Evolutionary conservation across 2,888 invertebrate genomes (phyloP).

Genomic region (Harpagoxenus sublaevis): DNA sequence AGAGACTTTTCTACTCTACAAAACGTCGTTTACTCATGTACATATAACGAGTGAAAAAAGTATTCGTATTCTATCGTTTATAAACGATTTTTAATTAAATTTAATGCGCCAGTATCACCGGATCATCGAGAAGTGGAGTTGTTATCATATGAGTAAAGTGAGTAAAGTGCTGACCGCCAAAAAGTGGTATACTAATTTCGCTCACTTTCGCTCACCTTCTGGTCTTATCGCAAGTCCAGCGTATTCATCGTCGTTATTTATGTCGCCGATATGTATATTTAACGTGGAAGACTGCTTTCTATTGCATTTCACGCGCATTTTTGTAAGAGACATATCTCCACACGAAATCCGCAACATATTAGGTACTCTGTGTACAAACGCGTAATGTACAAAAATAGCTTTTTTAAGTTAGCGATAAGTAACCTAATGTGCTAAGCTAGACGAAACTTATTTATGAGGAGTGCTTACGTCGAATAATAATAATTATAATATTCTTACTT

Average conservation of each 20-base stretch:
- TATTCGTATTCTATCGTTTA: conserved; percentile 25
- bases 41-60: conserved; percentile 15
- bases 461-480: conserved; percentile 39
- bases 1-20: not conserved
- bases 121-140: not conserved
- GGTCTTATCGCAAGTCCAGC: conserved; percentile 15
- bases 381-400: conserved; percentile 68
- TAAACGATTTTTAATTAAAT: conserved; percentile 5
- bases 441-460: conserved; percentile 67
- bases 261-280: conserved; percentile 47
- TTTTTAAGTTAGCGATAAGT: conserved; percentile 37
- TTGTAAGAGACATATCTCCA: conserved; percentile 38
- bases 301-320: conserved; percentile 65
- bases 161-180: not conserved
- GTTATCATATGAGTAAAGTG: not conserved
- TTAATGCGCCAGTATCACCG: not conserved
- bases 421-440: conserved; percentile 40
- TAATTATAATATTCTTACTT: conserved; percentile 54
- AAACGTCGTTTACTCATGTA: conserved; percentile 19
- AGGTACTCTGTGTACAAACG: conserved; percentile 58
- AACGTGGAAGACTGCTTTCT: conserved; percentile 67
- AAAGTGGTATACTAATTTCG: conserved; percentile 12
- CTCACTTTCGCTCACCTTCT: conserved; percentile 14
- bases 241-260: conserved; percentile 46
- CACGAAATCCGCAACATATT: conserved; percentile 35